Evolutionary conservation across 2,888 invertebrate species (phyloP).

Genomic region (Eristalis pertinax): DNA sequence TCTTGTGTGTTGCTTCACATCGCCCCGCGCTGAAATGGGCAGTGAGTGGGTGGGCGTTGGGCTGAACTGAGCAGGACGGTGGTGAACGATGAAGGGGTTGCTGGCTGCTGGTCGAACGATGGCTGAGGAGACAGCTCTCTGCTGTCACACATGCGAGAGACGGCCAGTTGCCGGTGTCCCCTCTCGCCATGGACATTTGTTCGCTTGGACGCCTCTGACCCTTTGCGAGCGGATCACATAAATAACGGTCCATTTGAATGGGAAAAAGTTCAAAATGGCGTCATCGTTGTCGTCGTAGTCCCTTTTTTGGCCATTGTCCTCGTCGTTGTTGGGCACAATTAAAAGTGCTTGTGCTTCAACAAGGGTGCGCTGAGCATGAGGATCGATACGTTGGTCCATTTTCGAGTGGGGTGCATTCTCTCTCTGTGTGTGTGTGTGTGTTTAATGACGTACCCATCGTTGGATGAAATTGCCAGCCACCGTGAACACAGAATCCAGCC

Average conservation of each 20-base stretch:
- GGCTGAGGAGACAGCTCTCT: constrained; percentile 15
- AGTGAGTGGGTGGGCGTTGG: background rate
- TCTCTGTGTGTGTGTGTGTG: constrained; percentile 12
- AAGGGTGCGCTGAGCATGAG: constrained; percentile 40
- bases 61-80: no score
- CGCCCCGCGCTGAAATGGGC: constrained; percentile 14
- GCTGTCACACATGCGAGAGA: constrained; percentile 47
- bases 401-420: constrained; percentile 9
- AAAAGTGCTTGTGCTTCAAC: constrained; percentile 63
- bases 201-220: constrained; percentile 50
- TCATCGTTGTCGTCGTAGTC: constrained; percentile 52
- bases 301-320: constrained; percentile 11
- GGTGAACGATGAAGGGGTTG: background rate
- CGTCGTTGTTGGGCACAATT: constrained; percentile 39
- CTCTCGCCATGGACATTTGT: constrained; percentile 29
- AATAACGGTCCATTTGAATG: constrained; percentile 70
- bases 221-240: constrained; percentile 58
- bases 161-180: constrained; percentile 2
- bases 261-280: constrained; percentile 74
- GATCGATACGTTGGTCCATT: constrained; percentile 13
- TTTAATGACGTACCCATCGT: constrained; percentile 66
- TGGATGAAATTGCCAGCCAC: constrained; percentile 63
- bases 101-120: background rate
- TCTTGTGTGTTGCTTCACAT: constrained; percentile 29
- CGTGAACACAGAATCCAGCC: constrained; percentile 46